These are phyloP conservation scores for Redunca redunca DNA, from an alignment of 2,113 vertebrate species.

Conservation along the genomic window DNA sequence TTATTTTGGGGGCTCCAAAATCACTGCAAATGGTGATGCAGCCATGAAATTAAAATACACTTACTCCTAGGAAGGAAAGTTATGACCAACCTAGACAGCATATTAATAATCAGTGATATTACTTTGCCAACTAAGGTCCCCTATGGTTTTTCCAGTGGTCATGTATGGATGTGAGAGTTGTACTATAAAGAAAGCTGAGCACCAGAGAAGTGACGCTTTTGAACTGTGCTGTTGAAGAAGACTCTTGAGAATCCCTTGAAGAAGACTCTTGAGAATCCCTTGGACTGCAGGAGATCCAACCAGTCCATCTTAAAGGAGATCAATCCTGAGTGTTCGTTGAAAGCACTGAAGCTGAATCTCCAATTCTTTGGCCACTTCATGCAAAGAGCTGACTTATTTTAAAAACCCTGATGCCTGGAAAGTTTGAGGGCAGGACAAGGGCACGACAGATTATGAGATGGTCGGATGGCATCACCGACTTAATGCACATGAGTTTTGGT, in stretches of 20 bases:
- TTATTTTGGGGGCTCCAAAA: neutral
- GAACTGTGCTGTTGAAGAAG: neutral
- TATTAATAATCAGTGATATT: neutral
- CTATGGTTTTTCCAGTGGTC: neutral
- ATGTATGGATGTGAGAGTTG: neutral
- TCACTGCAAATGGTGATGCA: neutral
- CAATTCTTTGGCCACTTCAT: neutral
- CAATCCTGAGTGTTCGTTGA: neutral
- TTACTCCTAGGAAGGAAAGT: neutral
- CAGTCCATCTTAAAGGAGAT: neutral
- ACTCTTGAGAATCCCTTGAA: neutral
- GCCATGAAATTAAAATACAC: neutral
- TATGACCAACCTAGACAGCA: neutral
- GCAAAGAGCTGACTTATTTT: neutral
- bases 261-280: neutral
- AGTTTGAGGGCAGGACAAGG: neutral
- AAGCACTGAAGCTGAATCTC: neutral
- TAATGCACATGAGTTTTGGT: neutral
- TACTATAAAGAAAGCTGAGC: neutral
- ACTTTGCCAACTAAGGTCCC: neutral
- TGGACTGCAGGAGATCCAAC: neutral
- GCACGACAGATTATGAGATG: fast-evolving
- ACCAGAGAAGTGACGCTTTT: neutral
- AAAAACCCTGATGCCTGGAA: neutral
- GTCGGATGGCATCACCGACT: neutral